Evolutionary conservation across 1,140 invertebrate genomes (phyloP), one percentile per base, ranked within the genome.

Genomic region (Mya arenaria): DNA sequence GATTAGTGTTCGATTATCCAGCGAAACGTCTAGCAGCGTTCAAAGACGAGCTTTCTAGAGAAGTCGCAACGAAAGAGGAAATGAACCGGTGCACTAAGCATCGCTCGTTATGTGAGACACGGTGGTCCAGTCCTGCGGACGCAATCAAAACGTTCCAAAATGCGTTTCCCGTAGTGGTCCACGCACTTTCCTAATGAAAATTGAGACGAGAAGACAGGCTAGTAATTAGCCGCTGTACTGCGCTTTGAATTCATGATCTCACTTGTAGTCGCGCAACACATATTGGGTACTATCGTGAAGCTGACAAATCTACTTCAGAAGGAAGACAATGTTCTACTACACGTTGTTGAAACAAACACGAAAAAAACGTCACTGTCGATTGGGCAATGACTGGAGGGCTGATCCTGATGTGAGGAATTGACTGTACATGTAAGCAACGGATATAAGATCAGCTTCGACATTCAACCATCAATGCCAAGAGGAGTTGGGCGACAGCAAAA

Each of bases 41-140:
- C 63, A 4, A 3, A 23, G n/a, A 71, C 15, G 39, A 71, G 44
- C 39, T 72, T 36, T 72, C 69, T 37, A 32, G 30, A 55, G 69
- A 72, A 36, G 32, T 36, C n/a, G 48, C 28, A 17, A n/a, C 48
- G 13, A 30, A 34, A 56, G 69, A 4, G 37, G 69, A 72, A 72
- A 72, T 72, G 69, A 36, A 56, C n/a, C n/a, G n/a, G n/a, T n/a
- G n/a, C n/a, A n/a, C n/a, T 5, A 72, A 72, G 39, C 48, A 56
- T 0, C 48, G 34, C 5, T 56, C 48, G 13, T 58, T 72, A 32
- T 72, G 13, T 37, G 52, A 72, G 58, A 72, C 69, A 56, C 32
- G 69, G 39, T 72, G 69, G 69, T 72, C 69, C 32, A 72, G 69
- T 56, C 69, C 34, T 37, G 36, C 69, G 23, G 44, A 36, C n/a